Base-by-base conservation (phyloP, 2,113 vertebrate genomes). In the Prinia subflava region DNA sequence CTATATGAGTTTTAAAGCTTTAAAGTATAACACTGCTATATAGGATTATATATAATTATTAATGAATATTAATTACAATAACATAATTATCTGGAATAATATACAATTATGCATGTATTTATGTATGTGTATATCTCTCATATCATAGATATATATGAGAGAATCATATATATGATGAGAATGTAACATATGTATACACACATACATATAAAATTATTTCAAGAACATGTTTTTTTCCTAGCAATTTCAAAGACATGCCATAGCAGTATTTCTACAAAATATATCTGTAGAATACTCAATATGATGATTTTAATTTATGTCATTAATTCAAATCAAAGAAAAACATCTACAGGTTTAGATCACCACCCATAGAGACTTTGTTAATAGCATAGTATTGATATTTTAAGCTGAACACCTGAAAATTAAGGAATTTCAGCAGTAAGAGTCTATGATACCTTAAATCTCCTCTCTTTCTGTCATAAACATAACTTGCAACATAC, bases 151-250 rank as follows among this genome's bases (percentile, higher is more conserved):
- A 42, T n/a, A n/a, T n/a, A n/a, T n/a, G n/a, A n/a, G n/a, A n/a
- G n/a, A n/a, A n/a, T n/a, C n/a, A 57, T 47, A 19, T 6, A 2
- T 68, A 8, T 2, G 3, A 30, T 41, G 11, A 2, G 2, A 65
- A 69, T 60, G 15, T 15, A 71, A 20, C 9, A 35, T 24, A 39
- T 30, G 12, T 7, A 44, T 27, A 31, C 7, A 60, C 2, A 67
- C 2, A 35, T 0, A 30, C 11, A 23, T 20, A 49, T 13, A 77
- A 47, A 82, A 64, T 30, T 8, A 21, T 79, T 70, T 21, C 31
- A 79, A 39, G 30, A 82, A 37, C 1, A 39, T 2, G 0, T 0
- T 13, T 76, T 74, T 71, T 63, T 50, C 6, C 25, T 25, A 53
- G 19, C 0, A 6, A 56, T 64, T 87, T 77, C 31, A 87, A 89